phyloP scores from a whole-genome alignment of 1,140 invertebrate species.

The Lethrus apterus region DNA sequence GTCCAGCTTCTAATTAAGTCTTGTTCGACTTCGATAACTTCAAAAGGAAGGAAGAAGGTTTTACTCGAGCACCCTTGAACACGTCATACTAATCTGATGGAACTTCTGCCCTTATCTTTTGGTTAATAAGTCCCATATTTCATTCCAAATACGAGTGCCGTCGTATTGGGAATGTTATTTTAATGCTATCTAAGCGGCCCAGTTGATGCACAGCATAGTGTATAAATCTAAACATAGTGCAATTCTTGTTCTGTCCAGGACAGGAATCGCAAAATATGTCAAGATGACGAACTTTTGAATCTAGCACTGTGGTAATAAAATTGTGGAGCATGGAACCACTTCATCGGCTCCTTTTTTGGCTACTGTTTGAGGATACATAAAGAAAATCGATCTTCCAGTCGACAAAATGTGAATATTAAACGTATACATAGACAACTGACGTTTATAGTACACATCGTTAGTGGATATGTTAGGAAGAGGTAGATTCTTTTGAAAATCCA shows the following conservation, averaged over 20 bases:
- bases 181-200: constrained; percentile 11
- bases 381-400: neutral
- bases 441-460: constrained; percentile 20
- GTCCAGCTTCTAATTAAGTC: too few relatives aligned
- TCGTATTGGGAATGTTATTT: constrained; percentile 23
- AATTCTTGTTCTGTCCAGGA: constrained; percentile 13
- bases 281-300: neutral
- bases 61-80: too few relatives aligned
- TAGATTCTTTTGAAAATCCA: constrained; percentile 19
- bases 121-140: too few relatives aligned
- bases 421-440: constrained; percentile 16
- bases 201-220: neutral
- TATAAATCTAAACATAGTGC: neutral
- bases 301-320: neutral
- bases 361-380: neutral
- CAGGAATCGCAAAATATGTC: constrained; percentile 11
- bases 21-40: too few relatives aligned
- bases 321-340: constrained; percentile 4
- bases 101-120: too few relatives aligned
- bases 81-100: too few relatives aligned
- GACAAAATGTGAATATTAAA: constrained; percentile 15
- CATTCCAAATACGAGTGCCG: too few relatives aligned
- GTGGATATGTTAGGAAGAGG: constrained; percentile 14
- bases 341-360: constrained; percentile 5
- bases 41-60: too few relatives aligned